Percentiles rank a stretch among this genome's conserved stretches.
Conservation (phyloP, 2,888 invertebrate species). For the Pseudeuparius sepicola region DNA sequence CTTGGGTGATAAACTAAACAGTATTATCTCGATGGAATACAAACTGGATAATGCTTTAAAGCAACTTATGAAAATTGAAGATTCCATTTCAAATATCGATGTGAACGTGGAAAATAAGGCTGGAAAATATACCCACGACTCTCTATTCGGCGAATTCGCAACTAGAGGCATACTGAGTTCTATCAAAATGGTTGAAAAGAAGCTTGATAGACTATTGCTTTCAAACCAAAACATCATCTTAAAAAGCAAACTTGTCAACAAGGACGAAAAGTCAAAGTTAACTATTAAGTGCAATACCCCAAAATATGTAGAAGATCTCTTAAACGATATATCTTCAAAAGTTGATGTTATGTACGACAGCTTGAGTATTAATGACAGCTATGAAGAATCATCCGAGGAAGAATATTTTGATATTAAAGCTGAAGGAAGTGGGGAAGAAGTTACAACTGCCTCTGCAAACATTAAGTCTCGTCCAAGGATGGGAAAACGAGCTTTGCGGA, state of each 20-base stretch:
- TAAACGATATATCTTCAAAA: slow-evolving; percentile 38
- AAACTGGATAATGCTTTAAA: slow-evolving; percentile 28
- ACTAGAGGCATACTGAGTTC: slow-evolving; percentile 37
- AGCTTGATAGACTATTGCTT: slow-evolving; percentile 32
- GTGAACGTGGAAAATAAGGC: slow-evolving; percentile 15
- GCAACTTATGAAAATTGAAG: slow-evolving; percentile 23
- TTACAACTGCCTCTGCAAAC: slow-evolving; percentile 12
- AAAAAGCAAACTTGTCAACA: slow-evolving; percentile 21
- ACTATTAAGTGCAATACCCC: slow-evolving; percentile 34
- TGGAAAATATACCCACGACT: slow-evolving; percentile 21
- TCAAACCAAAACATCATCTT: slow-evolving; percentile 19
- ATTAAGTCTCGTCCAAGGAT: not conserved
- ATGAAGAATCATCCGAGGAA: slow-evolving; percentile 25
- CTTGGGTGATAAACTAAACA: slow-evolving; percentile 33
- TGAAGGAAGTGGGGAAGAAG: slow-evolving; percentile 24
- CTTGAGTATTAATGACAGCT: slow-evolving; percentile 26
- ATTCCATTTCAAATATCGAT: slow-evolving; percentile 18
- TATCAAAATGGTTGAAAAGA: slow-evolving; percentile 35
- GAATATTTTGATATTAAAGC: slow-evolving; percentile 24
- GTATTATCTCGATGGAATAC: slow-evolving; percentile 33
- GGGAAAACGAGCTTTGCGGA: not conserved
- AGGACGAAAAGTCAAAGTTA: slow-evolving; percentile 27
- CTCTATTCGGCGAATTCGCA: slow-evolving; percentile 36
- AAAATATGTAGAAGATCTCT: slow-evolving; percentile 32
- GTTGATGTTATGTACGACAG: slow-evolving; percentile 39